Evolutionary conservation across 2,888 invertebrate genomes (phyloP), one percentile per base, ranked within the genome.

Genomic region (Eremobia ochroleuca): DNA sequence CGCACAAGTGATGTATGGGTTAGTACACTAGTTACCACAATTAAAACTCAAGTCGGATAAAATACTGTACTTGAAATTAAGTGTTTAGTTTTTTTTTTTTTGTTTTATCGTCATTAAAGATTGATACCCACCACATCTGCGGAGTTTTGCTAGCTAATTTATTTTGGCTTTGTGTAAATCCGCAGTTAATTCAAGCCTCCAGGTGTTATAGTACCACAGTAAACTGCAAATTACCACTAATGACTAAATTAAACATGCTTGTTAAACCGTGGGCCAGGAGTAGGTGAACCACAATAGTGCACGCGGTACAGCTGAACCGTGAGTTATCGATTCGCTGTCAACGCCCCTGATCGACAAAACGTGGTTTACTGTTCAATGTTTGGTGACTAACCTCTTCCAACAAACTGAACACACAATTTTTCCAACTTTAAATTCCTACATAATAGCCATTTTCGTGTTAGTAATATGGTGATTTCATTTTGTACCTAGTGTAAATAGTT

Each of bases 281-380:
- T 61, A 46, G 28, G 59, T 82, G 46, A 74, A 78, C 83, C 86
- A 64, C 86, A 85, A 64, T 34, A 31, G 62, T 78, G 70, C 37
- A 70, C 72, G 46, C 59, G 65, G 49, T 64, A 1, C 28, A 21
- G 9, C 49, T 82, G 72, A 85, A 74, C 83, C 52, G 37, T 73
- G 59, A 49, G 58, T 31, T 69, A 85, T 84, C 62, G 86, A 84
- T 75, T 69, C 34, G 28, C 58, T 77, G 78, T 85, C 74, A 72
- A 70, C 66, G 71, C 34, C 71, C 66, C 49, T 28, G 58, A 73
- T 58, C n/a, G 28, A 59, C 52, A 58, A 34, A 15, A 43, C n/a
- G 70, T 68, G 31, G 62, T 37, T 59, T 5, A n/a, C 34, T 40
- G n/a, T 31, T 31, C 37, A 34, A 9, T 55, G 25, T 77, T 66